Evolutionary conservation across 2,797 vertebrate species (phyloP), one percentile per base, ranked within the genome.

Genomic region (Gymnocypris eckloni): DNA sequence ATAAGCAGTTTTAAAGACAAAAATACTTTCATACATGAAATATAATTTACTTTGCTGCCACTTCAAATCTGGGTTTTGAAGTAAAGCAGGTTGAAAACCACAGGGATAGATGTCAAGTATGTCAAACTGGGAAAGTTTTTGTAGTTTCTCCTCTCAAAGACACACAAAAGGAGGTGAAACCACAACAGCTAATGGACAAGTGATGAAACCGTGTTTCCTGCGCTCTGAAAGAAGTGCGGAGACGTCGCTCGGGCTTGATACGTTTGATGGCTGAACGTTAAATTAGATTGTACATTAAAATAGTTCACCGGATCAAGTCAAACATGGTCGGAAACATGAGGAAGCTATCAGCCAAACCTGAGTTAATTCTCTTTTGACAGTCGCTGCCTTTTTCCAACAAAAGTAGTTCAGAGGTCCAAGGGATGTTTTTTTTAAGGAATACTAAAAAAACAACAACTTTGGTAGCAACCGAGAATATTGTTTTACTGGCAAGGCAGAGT

Each of bases 401-500:
- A 87, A 45, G 86, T 87, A 73, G 87, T 87, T 83, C 86, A 85
- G 86, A 81, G 70, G 50, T 84, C 73, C 73, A 79, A 61, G 72
- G 72, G 73, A 85, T 88, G 59, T 85, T 83, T 77, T 86, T 83
- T 71, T 86, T 41, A 81, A 85, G 69, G 48, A 83, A 78, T 18
- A 59, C 48, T 10, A 43, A 43, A 43, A 10, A 22, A 83, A 56
- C 66, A 84, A 86, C 79, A 86, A 73, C 59, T 79, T 85, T 70
- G 72, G 71, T 82, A 79, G 86, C 67, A 79, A 79, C 39, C 71
- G 59, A 85, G 83, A 83, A 88, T 85, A 88, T 82, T 81, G 79
- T 84, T 81, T 85, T 86, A 83, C 81, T 89, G 88, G 86, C 86
- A 85, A 83, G 66, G 82, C 78, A 43, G 70, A 56, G 59, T 76